Evolutionary conservation across 1,140 invertebrate genomes (phyloP).

Genomic region (Drosophila setifemur): DNA sequence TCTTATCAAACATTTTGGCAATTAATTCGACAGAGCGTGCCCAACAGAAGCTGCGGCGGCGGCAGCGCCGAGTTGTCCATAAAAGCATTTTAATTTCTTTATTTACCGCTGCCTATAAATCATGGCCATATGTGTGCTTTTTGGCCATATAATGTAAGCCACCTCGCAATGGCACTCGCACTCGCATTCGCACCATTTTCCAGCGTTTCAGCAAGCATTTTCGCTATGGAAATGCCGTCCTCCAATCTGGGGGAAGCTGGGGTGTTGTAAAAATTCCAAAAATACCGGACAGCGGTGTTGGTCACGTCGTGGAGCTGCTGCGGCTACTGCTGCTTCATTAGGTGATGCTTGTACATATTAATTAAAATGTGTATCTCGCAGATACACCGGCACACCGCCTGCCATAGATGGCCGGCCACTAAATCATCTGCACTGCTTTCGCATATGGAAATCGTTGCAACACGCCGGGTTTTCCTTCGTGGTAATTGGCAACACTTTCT

Average conservation of each 20-base stretch:
- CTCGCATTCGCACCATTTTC: conserved; percentile 67
- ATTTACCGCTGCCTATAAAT: conserved; percentile 78
- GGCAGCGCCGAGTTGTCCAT: conserved; percentile 42
- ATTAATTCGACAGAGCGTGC: conserved; percentile 52
- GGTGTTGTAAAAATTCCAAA: conserved; percentile 78
- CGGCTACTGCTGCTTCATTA: conserved; percentile 64
- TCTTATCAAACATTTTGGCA: conserved; percentile 76
- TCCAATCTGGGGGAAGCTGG: conserved; percentile 20
- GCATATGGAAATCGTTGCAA: conserved; percentile 61
- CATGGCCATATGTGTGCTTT: conserved; percentile 69
- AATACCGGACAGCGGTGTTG: conserved; percentile 63
- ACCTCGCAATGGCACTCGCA: conserved; percentile 50
- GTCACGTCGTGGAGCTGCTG: conserved; percentile 47
- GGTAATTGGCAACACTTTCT: conserved; percentile 49
- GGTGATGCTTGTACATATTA: conserved; percentile 77
- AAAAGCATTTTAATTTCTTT: conserved; percentile 80
- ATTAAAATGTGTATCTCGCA: conserved; percentile 63
- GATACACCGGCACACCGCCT: conserved; percentile 52
- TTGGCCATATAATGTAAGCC: conserved; percentile 73
- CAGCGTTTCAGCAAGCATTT: conserved; percentile 51
- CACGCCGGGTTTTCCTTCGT: conserved; percentile 25
- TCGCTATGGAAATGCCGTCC: conserved; percentile 43
- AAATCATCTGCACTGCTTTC: conserved; percentile 75
- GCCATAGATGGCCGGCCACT: conserved; percentile 46
- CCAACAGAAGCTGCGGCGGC: conserved; percentile 17